Conservation (phyloP, 2,113 vertebrate genomes). For the Neodontobutis hainanensis region DNA sequence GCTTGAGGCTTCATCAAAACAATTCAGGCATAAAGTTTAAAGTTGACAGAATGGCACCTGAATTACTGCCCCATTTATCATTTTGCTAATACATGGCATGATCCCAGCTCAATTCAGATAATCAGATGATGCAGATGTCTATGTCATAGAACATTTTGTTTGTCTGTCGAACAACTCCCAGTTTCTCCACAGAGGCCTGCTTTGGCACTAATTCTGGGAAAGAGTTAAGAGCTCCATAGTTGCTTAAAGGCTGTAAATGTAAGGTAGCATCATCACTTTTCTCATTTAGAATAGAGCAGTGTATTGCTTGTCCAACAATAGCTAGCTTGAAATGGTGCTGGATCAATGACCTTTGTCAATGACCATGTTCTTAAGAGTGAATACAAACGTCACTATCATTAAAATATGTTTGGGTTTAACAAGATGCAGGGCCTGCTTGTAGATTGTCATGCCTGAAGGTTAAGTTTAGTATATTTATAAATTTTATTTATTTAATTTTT, state of each 20-base stretch:
- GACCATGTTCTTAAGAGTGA: too few species aligned
- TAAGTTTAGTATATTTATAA: too few species aligned
- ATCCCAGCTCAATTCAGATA: not conserved
- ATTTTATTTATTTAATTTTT: too few species aligned
- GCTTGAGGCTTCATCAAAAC: too few species aligned
- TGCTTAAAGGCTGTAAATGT: constrained; percentile 53
- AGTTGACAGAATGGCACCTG: not conserved
- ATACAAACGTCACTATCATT: not conserved
- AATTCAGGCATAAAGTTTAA: too few species aligned
- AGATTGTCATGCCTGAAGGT: too few species aligned
- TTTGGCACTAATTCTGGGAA: constrained; percentile 57
- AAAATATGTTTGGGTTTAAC: too few species aligned
- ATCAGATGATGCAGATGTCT: not conserved
- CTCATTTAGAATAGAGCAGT: constrained; percentile 40
- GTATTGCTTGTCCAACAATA: constrained; percentile 17
- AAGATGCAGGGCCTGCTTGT: too few species aligned
- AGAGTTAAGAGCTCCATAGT: constrained; percentile 66
- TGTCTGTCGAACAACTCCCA: not conserved
- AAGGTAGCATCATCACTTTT: constrained; percentile 60
- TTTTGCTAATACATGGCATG: not conserved
- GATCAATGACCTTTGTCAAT: constrained; percentile 18
- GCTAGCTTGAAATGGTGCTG: constrained; percentile 13
- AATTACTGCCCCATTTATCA: not conserved
- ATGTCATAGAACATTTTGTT: constrained; percentile 8
- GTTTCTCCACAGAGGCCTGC: constrained; percentile 49